These are phyloP conservation scores for Sebastes vulpes DNA, from an alignment of 2,797 vertebrate genomes.

Conservation along the genomic window DNA sequence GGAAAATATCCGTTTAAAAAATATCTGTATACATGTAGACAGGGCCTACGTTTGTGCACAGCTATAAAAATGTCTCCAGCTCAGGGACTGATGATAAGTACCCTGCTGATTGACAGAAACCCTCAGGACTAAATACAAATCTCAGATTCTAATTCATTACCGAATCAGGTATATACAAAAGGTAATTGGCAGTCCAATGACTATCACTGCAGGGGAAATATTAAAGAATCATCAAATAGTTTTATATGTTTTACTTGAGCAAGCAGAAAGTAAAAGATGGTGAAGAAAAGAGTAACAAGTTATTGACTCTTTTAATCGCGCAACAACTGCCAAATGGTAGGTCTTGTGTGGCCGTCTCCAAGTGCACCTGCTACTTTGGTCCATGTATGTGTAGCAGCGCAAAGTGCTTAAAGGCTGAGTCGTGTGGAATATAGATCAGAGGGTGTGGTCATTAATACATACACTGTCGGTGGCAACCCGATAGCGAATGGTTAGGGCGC, in stretches of 20 bases:
- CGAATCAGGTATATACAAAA: background rate
- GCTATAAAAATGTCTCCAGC: background rate
- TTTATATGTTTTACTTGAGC: background rate
- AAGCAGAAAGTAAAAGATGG: background rate
- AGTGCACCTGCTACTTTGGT: background rate
- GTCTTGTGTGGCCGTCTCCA: background rate
- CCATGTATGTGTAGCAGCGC: background rate
- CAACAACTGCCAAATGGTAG: background rate
- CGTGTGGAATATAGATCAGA: background rate
- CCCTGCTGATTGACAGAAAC: background rate
- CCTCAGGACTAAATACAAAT: background rate
- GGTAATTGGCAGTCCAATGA: background rate
- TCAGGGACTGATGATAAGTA: background rate
- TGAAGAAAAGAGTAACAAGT: background rate
- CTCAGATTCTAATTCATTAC: conserved; percentile 5
- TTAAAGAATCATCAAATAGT: background rate
- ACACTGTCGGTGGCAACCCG: background rate
- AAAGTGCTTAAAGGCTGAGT: background rate
- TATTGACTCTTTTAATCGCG: too few relatives aligned
- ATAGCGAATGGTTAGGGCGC: too few relatives aligned
- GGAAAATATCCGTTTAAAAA: too few relatives aligned
- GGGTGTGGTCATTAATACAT: background rate
- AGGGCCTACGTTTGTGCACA: too few relatives aligned
- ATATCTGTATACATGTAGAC: too few relatives aligned
- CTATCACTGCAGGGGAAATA: background rate